These are phyloP conservation scores for Aphelenchoides avenae DNA, from an alignment of 1,140 invertebrate species.

Conservation along the genomic window DNA sequence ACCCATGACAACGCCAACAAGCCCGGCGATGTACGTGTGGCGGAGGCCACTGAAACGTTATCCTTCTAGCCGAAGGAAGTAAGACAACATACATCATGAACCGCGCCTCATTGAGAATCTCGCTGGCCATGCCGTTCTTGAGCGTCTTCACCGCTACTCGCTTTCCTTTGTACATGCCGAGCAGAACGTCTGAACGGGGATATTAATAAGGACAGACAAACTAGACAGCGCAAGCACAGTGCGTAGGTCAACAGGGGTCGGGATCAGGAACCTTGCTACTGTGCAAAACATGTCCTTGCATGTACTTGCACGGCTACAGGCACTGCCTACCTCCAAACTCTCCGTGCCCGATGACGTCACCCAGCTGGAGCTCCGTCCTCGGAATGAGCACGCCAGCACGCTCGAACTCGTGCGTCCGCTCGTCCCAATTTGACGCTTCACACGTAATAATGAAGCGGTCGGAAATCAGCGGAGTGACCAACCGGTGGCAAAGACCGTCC, in stretches of 20 bases:
- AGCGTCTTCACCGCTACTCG: conserved; percentile 95
- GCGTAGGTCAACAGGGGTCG: no score
- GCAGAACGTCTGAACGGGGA: conserved; percentile 72
- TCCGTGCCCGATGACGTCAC: conserved; percentile 90
- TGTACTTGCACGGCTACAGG: no score
- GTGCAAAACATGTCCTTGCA: no score
- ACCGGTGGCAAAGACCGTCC: conserved; percentile 89
- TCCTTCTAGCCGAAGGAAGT: no score
- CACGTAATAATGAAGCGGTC: conserved; percentile 38
- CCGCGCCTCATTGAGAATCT: conserved; percentile 53
- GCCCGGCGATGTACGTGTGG: conserved; percentile 91
- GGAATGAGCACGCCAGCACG: conserved; percentile 85
- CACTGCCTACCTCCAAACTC: conserved; percentile 73
- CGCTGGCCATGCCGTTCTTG: conserved; percentile 69
- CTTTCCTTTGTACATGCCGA: conserved; percentile 79
- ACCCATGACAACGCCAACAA: conserved; percentile 84
- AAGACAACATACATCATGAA: conserved; percentile 55
- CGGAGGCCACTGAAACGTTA: conserved; percentile 71
- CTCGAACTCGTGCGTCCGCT: conserved; percentile 75
- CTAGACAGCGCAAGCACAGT: no score
- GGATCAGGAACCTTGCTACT: no score
- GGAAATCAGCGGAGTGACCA: conserved; percentile 62
- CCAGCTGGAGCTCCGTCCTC: conserved; percentile 69
- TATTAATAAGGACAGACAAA: no score
- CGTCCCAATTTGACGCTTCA: conserved; percentile 51